Evolutionary conservation across 1,140 invertebrate species (phyloP).

Genomic region (Drosophila baimaii): DNA sequence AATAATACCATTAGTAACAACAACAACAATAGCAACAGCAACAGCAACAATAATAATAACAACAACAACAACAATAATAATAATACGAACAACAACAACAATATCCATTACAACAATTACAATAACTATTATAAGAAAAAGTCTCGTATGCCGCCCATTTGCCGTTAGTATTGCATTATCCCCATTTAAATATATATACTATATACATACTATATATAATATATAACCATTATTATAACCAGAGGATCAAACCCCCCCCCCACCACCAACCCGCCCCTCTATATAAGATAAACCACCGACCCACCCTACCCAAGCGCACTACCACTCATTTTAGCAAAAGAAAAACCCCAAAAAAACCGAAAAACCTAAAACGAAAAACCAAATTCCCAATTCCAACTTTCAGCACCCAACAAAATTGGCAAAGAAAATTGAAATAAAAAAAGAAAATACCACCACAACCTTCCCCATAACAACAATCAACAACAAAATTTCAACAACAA

Average conservation of each 20-base stretch:
- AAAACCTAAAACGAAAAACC: constrained; percentile 12
- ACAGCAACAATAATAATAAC: constrained; percentile 47
- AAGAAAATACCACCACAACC: constrained; percentile 4
- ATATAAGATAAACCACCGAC: neutral
- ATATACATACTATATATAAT: constrained; percentile 47
- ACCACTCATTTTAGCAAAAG: constrained; percentile 13
- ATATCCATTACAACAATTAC: constrained; percentile 83
- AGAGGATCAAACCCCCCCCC: too few relatives aligned
- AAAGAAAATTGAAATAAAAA: neutral
- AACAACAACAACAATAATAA: constrained; percentile 65
- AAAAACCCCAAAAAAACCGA: neutral
- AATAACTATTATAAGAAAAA: constrained; percentile 84
- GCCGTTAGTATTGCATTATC: constrained; percentile 80
- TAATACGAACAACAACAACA: constrained; percentile 74
- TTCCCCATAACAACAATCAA: constrained; percentile 9
- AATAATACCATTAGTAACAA: constrained; percentile 45
- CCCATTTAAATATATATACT: constrained; percentile 34
- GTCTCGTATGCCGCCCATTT: constrained; percentile 84
- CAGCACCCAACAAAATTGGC: constrained; percentile 31
- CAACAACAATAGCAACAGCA: constrained; percentile 64
- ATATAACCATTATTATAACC: neutral
- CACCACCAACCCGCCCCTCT: neutral
- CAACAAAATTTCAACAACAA: constrained; percentile 12
- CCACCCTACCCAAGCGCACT: neutral
- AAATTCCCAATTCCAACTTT: constrained; percentile 29